Evolutionary conservation across 2,888 invertebrate genomes (phyloP).

Genomic region (Volucella zonaria): DNA sequence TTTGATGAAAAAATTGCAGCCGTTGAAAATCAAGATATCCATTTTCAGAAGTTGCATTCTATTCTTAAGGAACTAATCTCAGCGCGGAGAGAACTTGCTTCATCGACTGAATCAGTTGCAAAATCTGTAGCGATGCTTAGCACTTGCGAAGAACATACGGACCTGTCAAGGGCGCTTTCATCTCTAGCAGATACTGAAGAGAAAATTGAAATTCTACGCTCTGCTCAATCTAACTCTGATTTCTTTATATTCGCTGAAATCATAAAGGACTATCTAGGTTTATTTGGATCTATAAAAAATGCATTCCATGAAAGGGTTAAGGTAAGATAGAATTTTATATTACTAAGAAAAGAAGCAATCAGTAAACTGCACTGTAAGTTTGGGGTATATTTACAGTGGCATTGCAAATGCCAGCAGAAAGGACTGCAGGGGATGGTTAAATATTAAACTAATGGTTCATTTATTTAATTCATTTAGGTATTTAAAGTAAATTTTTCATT

Average conservation of each 20-base stretch:
- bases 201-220: conserved; percentile 92
- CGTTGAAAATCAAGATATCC: conserved; percentile 94
- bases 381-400: too few species aligned
- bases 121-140: conserved; percentile 94
- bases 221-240: conserved; percentile 97
- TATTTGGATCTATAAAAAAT: conserved; percentile 95
- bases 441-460: too few species aligned
- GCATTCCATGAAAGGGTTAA: conserved; percentile 89
- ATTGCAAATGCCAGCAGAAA: too few species aligned
- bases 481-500: conserved; percentile 18
- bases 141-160: conserved; percentile 95
- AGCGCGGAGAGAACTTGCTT: conserved; percentile 92
- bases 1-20: conserved; percentile 97
- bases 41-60: conserved; percentile 92
- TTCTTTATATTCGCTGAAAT: conserved; percentile 96
- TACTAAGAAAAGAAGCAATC: too few species aligned
- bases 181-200: conserved; percentile 94
- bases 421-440: too few species aligned
- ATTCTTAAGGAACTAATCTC: conserved; percentile 94
- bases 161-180: conserved; percentile 93
- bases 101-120: conserved; percentile 91
- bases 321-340: conserved; percentile 78
- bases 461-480: background rate
- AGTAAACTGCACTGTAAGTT: too few species aligned
- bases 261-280: conserved; percentile 95